A percentile compares a stretch with the other conserved stretches of the same genome.
Evolutionary conservation across 1,140 invertebrate species (phyloP).

Genomic region (Meloidogyne exigua): DNA sequence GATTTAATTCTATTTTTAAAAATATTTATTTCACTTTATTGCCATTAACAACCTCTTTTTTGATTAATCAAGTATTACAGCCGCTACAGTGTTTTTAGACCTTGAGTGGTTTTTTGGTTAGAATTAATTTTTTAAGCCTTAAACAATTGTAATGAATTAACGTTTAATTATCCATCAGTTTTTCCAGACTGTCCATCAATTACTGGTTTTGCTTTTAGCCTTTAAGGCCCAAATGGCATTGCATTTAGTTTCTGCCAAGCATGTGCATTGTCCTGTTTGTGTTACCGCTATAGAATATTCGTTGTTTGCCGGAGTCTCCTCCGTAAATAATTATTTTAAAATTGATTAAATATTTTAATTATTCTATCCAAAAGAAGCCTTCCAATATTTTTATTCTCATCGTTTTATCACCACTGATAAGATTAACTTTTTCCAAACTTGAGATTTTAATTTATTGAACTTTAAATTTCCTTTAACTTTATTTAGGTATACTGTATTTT

Average conservation of each 20-base stretch:
- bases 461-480: constrained; percentile 20
- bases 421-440: too few species aligned
- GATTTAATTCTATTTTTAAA: too few species aligned
- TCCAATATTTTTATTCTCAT: constrained; percentile 11
- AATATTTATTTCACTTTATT: too few species aligned
- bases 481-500: too few species aligned
- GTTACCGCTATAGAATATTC: not conserved
- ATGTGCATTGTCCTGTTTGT: constrained; percentile 15
- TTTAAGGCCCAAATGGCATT: constrained; percentile 17
- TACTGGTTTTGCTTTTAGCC: constrained; percentile 22
- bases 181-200: constrained; percentile 18
- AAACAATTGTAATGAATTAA: too few species aligned
- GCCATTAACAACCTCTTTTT: too few species aligned
- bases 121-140: too few species aligned
- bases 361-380: constrained; percentile 21
- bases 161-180: constrained; percentile 4
- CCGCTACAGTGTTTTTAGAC: too few species aligned
- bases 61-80: too few species aligned
- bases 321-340: not conserved
- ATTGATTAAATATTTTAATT: not conserved
- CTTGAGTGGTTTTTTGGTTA: too few species aligned
- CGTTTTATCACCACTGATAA: not conserved
- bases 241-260: constrained; percentile 22
- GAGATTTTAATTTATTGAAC: constrained; percentile 24
- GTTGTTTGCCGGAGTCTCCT: constrained; percentile 18